Base-by-base conservation (phyloP, 2,797 vertebrate genomes). In the Scolopax rusticola region DNA sequence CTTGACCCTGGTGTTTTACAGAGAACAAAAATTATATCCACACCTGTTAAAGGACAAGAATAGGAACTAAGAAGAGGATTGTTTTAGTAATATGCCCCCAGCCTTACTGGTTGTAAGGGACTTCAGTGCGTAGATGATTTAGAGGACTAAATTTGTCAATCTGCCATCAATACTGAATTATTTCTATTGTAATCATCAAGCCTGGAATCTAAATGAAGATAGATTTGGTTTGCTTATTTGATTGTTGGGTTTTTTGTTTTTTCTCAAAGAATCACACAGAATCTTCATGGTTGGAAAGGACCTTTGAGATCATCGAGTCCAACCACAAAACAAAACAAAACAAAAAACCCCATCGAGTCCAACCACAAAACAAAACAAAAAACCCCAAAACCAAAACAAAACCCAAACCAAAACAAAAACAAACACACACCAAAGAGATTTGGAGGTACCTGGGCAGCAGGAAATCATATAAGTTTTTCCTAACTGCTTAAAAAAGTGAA, bases 1-100 rank as follows among this genome's bases (percentile, higher is more conserved):
- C 94, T 96, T 96, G 94, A 96, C 94, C 90, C 86, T 36, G 43
- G 2, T 80, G n/a, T 57, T 93, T 83, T 83, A 67, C 48, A 60
- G 84, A 89, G 78, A 93, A 80, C 56, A 77, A 79, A 93, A 92
- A 82, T 53, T 21, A 33, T 27, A 50, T 48, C 70, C 27, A 61
- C 56, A 87, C 67, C 47, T 89, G 84, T 92, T 77, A 93, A 87
- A 94, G 60, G 59, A 95, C 63, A 93, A 70, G 56, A 27, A 23
- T 30, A 47, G 47, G 38, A 67, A 27, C 17, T n/a, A 12, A 48
- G 65, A 84, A 63, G 60, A 82, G 41, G 48, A 45, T 74, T 75
- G 56, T 51, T 96, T 77, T 7, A 79, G 70, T 25, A 73, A 30
- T 69, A 56, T 47, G 40, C 9, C 24, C 8, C 15, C 20, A 74